These are phyloP conservation scores for Paramisgurnus dabryanus DNA, from an alignment of 2,113 vertebrate genomes.

Conservation along the genomic window DNA sequence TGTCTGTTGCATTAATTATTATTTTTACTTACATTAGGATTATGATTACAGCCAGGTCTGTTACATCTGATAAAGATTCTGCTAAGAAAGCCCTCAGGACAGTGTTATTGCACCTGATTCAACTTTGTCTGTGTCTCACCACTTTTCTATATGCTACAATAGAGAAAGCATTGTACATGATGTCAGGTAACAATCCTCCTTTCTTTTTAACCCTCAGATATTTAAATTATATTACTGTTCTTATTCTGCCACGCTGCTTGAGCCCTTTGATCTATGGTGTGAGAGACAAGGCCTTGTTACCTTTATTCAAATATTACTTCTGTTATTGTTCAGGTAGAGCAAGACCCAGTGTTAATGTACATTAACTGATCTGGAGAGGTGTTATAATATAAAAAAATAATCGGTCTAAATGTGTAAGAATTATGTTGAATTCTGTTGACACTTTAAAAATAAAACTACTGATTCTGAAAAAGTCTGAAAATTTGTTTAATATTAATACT, in stretches of 20 bases:
- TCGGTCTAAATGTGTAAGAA: neutral
- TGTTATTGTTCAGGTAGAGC: neutral
- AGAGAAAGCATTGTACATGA: neutral
- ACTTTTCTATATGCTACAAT: conserved; percentile 29
- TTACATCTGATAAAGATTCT: conserved; percentile 47
- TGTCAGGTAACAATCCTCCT: no score
- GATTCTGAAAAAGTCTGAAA: no score
- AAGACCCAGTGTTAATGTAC: conserved; percentile 23
- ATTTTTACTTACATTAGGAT: conserved; percentile 47
- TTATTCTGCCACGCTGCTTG: conserved; percentile 53
- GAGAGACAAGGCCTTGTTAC: conserved; percentile 47
- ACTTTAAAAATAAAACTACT: no score
- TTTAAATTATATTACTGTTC: conserved; percentile 43
- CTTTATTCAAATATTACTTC: conserved; percentile 39
- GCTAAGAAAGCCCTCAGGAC: conserved; percentile 40
- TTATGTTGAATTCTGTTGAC: no score
- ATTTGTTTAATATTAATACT: no score
- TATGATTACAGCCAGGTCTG: conserved; percentile 36
- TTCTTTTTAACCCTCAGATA: conserved; percentile 5
- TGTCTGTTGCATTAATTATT: conserved; percentile 17
- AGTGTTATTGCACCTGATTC: conserved; percentile 43
- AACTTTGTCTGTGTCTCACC: conserved; percentile 39
- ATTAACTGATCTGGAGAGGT: neutral
- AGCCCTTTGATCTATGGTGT: conserved; percentile 57
- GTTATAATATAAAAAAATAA: neutral